These are phyloP conservation scores for Caenorhabditis sp. DNA, from an alignment of 2,888 invertebrate species.

Conservation along the genomic window DNA sequence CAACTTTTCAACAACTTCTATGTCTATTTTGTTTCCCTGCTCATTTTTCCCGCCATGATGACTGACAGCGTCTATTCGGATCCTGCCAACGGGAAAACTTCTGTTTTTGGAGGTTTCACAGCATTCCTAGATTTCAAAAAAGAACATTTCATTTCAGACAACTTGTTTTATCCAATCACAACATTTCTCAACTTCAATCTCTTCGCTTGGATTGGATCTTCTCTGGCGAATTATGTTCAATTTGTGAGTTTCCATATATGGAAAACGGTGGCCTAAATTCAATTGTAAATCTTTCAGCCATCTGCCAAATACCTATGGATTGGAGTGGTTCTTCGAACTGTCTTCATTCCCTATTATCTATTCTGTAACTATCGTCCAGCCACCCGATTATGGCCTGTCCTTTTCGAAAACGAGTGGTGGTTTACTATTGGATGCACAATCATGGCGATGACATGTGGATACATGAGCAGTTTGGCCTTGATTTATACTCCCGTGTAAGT, in stretches of 20 bases:
- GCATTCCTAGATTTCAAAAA: not conserved
- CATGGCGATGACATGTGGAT: slow-evolving; percentile 93
- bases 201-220: slow-evolving; percentile 94
- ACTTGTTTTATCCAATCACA: slow-evolving; percentile 86
- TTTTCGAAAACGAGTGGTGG: slow-evolving; percentile 88
- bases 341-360: slow-evolving; percentile 93
- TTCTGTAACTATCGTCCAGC: slow-evolving; percentile 92
- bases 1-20: slow-evolving; percentile 95
- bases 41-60: slow-evolving; percentile 91
- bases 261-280: not conserved
- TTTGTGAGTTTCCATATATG: slow-evolving; percentile 85
- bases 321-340: slow-evolving; percentile 88
- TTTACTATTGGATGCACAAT: slow-evolving; percentile 85
- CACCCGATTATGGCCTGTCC: slow-evolving; percentile 66
- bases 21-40: slow-evolving; percentile 93
- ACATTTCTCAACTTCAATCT: slow-evolving; percentile 96
- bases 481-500: slow-evolving; percentile 90
- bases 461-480: slow-evolving; percentile 93
- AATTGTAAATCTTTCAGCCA: slow-evolving; percentile 86
- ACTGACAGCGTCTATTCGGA: slow-evolving; percentile 67
- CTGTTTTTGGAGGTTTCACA: slow-evolving; percentile 66
- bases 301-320: slow-evolving; percentile 89
- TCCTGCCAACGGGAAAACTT: slow-evolving; percentile 34
- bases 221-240: slow-evolving; percentile 89
- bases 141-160: slow-evolving; percentile 40